Percentiles rank a stretch among this genome's conserved stretches.
phyloP scores from a whole-genome alignment of 2,797 vertebrate genomes.

The Sebastes steindachneri region DNA sequence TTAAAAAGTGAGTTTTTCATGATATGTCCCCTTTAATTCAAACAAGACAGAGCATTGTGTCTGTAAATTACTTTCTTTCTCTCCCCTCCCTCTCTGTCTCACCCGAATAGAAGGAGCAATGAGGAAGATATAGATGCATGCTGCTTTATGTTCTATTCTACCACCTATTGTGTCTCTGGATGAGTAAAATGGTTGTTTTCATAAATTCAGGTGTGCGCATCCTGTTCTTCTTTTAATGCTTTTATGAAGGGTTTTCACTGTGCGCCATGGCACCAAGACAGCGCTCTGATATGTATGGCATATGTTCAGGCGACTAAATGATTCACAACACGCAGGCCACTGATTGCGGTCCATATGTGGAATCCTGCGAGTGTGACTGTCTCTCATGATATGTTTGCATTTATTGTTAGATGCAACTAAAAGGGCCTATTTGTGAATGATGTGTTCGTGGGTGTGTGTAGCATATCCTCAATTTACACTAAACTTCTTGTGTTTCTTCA shows the following conservation, averaged over 20 bases:
- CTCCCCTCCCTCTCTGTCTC: not conserved
- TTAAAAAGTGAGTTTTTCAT: too few species aligned
- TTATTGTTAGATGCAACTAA: not conserved
- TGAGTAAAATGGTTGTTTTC: not conserved
- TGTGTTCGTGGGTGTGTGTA: not conserved
- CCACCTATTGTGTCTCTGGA: constrained; percentile 18
- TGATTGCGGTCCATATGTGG: constrained; percentile 45
- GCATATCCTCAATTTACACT: not conserved
- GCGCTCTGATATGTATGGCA: constrained; percentile 18
- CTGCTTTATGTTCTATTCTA: constrained; percentile 24
- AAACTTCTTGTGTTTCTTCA: not conserved
- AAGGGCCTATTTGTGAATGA: constrained; percentile 7
- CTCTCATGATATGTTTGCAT: constrained; percentile 12
- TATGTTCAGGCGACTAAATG: constrained; percentile 56
- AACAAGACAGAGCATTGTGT: constrained; percentile 28
- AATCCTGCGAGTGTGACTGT: constrained; percentile 6
- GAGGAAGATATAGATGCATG: constrained; percentile 10
- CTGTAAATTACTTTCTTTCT: constrained; percentile 41
- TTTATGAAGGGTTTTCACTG: not conserved
- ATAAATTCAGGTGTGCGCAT: not conserved
- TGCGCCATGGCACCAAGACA: not conserved
- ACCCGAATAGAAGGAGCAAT: not conserved
- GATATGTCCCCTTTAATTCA: constrained; percentile 5
- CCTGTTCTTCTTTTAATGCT: not conserved
- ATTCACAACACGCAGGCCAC: constrained; percentile 42